Base-by-base conservation (phyloP, 2,888 invertebrate species). In the Synergus umbraculus region DNA sequence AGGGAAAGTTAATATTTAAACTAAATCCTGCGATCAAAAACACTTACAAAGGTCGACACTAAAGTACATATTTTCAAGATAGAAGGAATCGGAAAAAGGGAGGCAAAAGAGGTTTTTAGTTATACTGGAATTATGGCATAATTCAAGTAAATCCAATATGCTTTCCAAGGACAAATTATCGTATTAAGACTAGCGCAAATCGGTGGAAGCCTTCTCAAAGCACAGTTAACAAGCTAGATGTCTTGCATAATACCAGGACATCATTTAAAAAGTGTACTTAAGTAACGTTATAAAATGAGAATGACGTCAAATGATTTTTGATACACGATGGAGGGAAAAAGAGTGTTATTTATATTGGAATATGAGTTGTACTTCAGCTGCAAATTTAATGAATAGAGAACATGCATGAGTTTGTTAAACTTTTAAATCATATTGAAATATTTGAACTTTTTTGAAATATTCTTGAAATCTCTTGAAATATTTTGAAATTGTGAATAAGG, bases 171-270 rank as follows among this genome's bases (percentile, higher is more conserved):
- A 82, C 86, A 86, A 82, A 83, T 88, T 88, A 88, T 88, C 86
- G 85, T 87, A 88, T 89, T 88, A 89, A 85, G 84, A 82, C 81
- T 81, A 85, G 85, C 85, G 85, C 87, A 86, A 86, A 81, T 87
- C 85, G 85, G 77, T 84, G 82, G 90, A 91, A 91, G 86, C 90
- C 90, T 87, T 86, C 85, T 79, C 84, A 87, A 86, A 85, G 83
- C 83, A 82, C 83, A 82, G 85, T 86, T 86, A 87, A 88, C 85
- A 85, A 86, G 89, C 87, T 87, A 84, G 83, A 83, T 82, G 79
- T 79, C 83, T 87, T 87, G 86, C 80, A 81, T 85, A 86, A 86
- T 83, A 81, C 80, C 37, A 54, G 73, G 73, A 73, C n/a, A 54
- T 73, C 15, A 37, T 73, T 73, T 73, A 18, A 54, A 69, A n/a